Percentiles rank a stretch among this genome's conserved stretches.
Evolutionary conservation across 1,140 invertebrate species (phyloP).

Genomic region (Neodiprion lecontei): DNA sequence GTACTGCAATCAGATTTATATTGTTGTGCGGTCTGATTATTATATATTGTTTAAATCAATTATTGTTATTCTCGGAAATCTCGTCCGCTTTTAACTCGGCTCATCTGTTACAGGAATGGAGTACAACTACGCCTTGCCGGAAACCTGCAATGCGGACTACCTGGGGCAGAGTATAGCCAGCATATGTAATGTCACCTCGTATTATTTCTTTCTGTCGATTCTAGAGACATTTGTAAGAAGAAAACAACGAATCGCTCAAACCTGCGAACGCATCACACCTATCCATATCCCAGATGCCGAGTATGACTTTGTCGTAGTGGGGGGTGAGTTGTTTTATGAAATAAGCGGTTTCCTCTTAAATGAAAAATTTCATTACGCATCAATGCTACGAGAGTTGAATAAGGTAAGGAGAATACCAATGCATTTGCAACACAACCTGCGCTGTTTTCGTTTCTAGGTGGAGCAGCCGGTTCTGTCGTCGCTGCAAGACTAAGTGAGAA

Average conservation of each 20-base stretch:
- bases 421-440: too few species aligned
- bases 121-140: slow-evolving; percentile 14
- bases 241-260: slow-evolving; percentile 57
- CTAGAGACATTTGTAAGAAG: slow-evolving; percentile 55
- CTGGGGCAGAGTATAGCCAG: not conserved
- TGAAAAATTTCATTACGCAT: too few species aligned
- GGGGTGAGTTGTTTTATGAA: slow-evolving; percentile 63
- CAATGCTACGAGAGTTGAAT: too few species aligned
- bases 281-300: slow-evolving; percentile 27
- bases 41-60: too few species aligned
- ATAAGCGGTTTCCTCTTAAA: too few species aligned
- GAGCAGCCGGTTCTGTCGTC: slow-evolving; percentile 53
- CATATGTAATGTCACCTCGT: not conserved
- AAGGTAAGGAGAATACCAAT: too few species aligned
- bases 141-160: too few species aligned
- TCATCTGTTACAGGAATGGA: slow-evolving; percentile 69
- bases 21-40: too few species aligned
- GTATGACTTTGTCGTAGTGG: slow-evolving; percentile 86
- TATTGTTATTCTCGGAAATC: too few species aligned
- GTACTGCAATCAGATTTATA: too few species aligned
- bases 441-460: slow-evolving; percentile 34
- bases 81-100: not conserved
- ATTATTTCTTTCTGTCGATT: slow-evolving; percentile 24
- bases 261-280: slow-evolving; percentile 48
- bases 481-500: slow-evolving; percentile 58